Base-by-base conservation (phyloP, 2,888 invertebrate genomes). In the Alentia gelatinosa region DNA sequence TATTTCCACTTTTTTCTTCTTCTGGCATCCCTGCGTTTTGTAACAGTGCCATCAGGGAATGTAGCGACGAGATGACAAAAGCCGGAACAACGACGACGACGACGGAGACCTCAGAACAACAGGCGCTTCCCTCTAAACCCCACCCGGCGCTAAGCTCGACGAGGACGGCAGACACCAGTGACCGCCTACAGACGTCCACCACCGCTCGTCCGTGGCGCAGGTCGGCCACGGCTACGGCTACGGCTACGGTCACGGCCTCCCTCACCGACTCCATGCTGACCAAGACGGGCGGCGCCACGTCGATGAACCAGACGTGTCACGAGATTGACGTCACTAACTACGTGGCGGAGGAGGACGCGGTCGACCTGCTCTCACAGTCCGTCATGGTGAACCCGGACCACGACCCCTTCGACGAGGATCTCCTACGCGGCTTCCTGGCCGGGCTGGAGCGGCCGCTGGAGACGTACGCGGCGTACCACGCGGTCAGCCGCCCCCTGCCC, bases 391-490 rank as follows among this genome's bases (percentile, higher is more conserved):
- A 95, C 91, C 94, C 95, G 0, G 92, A 93, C 50, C 15, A 30
- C 26, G 98, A 99, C 97, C 99, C 99, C 0, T 99, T 98, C 95
- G 98, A 97, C 95, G 97, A 97, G 89, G 97, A 97, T 89, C 96
- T 98, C 40, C 97, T 98, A 84, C 96, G 97, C 68, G 97, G 97
- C 3, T 96, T 98, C 91, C 96, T 98, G 93, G 97, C 97, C 91
- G 97, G 97, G 93, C 96, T 96, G 84, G 90, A 93, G 7, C 92
- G 91, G 33, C 95, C 95, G 0, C 90, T 95, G 26, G 75, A 89
- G 30, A 89, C 91, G 3, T 93, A 93, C 91, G 92, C 93, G 5
- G 93, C 93, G 90, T 95, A 94, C 91, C 91, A 93, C 84, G 33
- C 26, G 26, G 42, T 47, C 4, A 5, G 15, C 26, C 93, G 91